phyloP scores from a whole-genome alignment of 2,797 vertebrate genomes.

The Nyctibius grandis region DNA sequence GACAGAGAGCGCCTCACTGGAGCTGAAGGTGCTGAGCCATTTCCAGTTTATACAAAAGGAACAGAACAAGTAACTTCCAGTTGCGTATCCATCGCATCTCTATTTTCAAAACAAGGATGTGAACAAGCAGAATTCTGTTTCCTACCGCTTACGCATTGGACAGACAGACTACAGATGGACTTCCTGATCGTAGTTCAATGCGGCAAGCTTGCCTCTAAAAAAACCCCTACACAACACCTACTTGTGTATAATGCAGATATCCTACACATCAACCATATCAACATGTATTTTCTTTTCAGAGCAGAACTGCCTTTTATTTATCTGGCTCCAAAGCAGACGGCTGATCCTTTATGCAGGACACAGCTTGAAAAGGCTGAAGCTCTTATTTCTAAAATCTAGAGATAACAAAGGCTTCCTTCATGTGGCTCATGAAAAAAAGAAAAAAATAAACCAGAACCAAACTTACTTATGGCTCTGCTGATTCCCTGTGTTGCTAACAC shows the following conservation, averaged over 20 bases:
- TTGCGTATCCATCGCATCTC: neutral
- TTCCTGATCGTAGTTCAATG: neutral
- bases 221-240: neutral
- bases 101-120: neutral
- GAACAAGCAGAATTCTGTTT: neutral
- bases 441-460: neutral
- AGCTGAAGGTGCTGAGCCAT: neutral
- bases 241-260: neutral
- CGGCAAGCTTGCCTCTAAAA: neutral
- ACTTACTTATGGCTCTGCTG: neutral
- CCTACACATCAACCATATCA: neutral
- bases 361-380: neutral
- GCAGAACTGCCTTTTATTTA: neutral
- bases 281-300: neutral
- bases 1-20: neutral
- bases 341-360: neutral
- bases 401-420: neutral
- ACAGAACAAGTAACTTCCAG: neutral
- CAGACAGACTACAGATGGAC: neutral
- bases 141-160: fast-evolving
- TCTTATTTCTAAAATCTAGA: neutral
- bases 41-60: neutral
- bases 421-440: neutral
- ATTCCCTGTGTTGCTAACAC: neutral
- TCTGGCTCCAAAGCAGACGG: neutral